phyloP scores from a whole-genome alignment of 1,140 invertebrate species.

The Zaprionus davidi region DNA sequence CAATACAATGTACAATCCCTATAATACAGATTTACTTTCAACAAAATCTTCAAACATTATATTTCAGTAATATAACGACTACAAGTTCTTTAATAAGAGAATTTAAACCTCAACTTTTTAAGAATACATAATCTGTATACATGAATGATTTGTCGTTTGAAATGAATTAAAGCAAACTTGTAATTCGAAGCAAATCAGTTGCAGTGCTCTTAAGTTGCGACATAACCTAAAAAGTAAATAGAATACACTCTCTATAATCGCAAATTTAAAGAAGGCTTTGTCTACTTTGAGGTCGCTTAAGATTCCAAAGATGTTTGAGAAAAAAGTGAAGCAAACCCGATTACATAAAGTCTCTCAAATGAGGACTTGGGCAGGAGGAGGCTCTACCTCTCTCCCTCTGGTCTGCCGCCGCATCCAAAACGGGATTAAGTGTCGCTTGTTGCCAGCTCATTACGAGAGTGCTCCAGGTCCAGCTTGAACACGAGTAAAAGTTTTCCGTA shows the following conservation, averaged over 20 bases:
- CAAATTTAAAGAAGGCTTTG: neutral
- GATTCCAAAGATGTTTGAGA: neutral
- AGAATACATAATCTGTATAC: too few species aligned
- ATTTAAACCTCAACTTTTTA: too few species aligned
- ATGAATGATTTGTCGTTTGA: too few species aligned
- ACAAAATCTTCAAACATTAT: too few species aligned
- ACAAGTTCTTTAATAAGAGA: too few species aligned
- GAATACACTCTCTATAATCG: neutral
- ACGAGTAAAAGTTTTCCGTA: constrained; percentile 9
- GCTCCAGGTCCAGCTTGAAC: neutral
- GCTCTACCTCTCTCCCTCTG: neutral
- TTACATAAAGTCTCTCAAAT: constrained; percentile 1
- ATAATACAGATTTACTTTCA: too few species aligned
- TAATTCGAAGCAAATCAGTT: neutral
- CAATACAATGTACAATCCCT: too few species aligned
- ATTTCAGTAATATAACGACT: too few species aligned
- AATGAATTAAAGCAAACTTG: too few species aligned
- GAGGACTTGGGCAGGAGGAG: neutral
- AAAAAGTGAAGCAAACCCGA: neutral
- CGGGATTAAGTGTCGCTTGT: constrained; percentile 4
- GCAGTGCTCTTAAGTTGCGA: neutral
- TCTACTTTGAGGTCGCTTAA: neutral
- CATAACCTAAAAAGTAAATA: neutral
- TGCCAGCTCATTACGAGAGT: neutral
- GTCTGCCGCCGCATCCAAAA: neutral